Base-by-base conservation (phyloP, 2,113 vertebrate genomes). In the Datnioides undecimradiatus region DNA sequence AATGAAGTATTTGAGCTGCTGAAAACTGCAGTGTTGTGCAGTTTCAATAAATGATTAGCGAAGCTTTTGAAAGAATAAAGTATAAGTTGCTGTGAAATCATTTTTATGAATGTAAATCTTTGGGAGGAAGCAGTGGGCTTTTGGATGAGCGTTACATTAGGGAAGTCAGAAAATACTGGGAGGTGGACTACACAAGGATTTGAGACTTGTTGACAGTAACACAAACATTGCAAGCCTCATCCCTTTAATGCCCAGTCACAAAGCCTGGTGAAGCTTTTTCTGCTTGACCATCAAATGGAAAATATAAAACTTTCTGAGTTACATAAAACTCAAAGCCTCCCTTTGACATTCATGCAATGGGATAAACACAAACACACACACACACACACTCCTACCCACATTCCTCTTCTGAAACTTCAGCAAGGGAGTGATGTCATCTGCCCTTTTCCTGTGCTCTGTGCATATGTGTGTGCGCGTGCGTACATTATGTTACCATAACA, bases 401-500 rank as follows among this genome's bases (percentile, higher is more conserved):
- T 70, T 83, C 85, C 79, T 76, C 19, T 33, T 17, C 2, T 73
- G 51, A 79, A 82, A 77, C 86, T 79, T 74, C 66, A 90, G 58
- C 14, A 49, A 23, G 57, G 57, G 54, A 70, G 80, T 91, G 85
- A 90, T 84, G 79, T 93, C 87, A 93, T 88, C 77, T 64, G 27
- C 64, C 67, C 70, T 83, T 90, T 86, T 85, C 63, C 70, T 51
- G 13, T 52, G 57, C 13, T 66, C 63, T 63, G 31, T 70, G 48
- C 34, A 21, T 29, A 21, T 36, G 67, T 59, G 21, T 62, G 54
- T 48, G 16, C 49, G 57, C 19, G 19, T 2, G 31, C 17, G 12
- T 51, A 60, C 38, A 67, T 80, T 45, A 68, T 84, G 76, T 73
- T 86, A 86, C 79, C 89, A 91, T 43, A 92, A 93, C 88, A 92